Conservation (phyloP, 2,797 vertebrate genomes). For the Emys orbicularis region DNA sequence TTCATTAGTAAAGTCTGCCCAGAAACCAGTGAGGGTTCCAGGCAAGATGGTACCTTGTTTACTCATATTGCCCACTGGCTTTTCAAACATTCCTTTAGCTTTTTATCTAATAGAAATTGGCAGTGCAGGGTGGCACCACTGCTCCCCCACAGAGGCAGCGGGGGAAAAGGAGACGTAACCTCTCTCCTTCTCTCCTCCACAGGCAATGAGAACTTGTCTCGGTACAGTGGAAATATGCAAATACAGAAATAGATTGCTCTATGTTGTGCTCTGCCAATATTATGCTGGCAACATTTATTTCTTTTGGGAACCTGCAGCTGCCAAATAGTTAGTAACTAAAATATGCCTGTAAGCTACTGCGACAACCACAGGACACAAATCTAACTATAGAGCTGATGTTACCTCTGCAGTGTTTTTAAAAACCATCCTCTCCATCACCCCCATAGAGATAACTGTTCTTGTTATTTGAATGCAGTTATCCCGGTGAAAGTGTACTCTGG, state of each 20-base stretch:
- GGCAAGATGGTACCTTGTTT: neutral
- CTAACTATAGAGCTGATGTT: no score
- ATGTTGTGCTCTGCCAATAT: neutral
- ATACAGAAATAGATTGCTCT: neutral
- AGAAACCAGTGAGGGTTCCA: neutral
- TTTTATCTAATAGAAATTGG: neutral
- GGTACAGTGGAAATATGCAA: neutral
- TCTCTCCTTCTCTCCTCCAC: neutral
- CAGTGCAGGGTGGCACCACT: neutral
- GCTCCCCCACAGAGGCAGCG: neutral
- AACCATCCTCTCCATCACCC: neutral
- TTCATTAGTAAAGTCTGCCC: neutral
- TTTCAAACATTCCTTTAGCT: neutral
- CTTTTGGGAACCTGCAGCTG: neutral
- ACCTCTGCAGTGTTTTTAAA: neutral
- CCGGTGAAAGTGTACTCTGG: neutral
- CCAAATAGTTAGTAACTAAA: neutral
- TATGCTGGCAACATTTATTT: neutral
- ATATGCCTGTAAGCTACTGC: neutral
- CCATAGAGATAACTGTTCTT: neutral
- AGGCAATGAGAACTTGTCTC: neutral
- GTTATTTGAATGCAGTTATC: neutral
- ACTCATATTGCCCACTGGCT: neutral
- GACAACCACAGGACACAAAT: neutral
- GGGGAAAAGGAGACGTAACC: neutral